Base-by-base conservation (phyloP, 2,888 invertebrate genomes). In the Amphimallon solstitiale region DNA sequence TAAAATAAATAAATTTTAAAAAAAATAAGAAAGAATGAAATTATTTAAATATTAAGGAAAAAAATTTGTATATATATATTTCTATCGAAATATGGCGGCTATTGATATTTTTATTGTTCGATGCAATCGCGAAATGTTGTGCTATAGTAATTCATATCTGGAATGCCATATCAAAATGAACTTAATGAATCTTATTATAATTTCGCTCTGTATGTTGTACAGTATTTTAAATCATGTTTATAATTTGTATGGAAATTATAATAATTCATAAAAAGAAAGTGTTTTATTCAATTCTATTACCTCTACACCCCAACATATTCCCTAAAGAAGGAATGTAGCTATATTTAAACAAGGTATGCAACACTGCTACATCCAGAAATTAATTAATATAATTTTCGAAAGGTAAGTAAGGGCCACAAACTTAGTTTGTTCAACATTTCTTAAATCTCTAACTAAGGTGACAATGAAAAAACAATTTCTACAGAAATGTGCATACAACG, bases 171-270 rank as follows among this genome's bases (percentile, higher is more conserved):
- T 69, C 68, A 68, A 65, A 54, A 56, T 62, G 61, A 65, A 66
- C 74, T 76, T 73, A 75, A 75, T 77, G 77, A 79, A 80, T 78
- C 78, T 77, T 68, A 68, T 70, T 77, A 77, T 79, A 80, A 75
- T 79, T 80, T 81, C 78, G 80, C 81, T 81, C 81, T 82, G 81
- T 81, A 81, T 81, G 81, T 29, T 90, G 90, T 90, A 90, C 90
- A 90, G 90, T 90, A 90, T 90, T 90, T 90, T 89, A 90, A 88
- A 85, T 64, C 88, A 89, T 88, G 90, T 90, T 90, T 86, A 90
- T 90, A 90, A 90, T 90, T 90, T 90, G 90, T 90, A 90, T 90
- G 89, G 89, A 90, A 90, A 88, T 86, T 87, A 87, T 85, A 86
- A 86, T 86, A 79, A 80, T 78, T 77, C 67, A 67, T 67, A 62